These are phyloP conservation scores for Odontophorus gujanensis DNA, from an alignment of 2,113 vertebrate genomes.

Conservation along the genomic window DNA sequence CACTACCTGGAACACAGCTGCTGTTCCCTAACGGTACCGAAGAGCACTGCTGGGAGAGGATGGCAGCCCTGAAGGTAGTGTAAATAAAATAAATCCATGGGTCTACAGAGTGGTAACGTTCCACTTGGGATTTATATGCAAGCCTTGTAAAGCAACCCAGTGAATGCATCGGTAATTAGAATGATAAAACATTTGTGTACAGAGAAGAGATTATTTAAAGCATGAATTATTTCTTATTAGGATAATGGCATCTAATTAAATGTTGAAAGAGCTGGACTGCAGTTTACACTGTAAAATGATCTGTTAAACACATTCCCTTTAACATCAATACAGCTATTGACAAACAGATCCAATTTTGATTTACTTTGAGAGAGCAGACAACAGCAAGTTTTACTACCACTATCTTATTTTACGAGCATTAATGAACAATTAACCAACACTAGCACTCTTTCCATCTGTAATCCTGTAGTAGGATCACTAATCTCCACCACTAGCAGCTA, in stretches of 20 bases:
- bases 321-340: constrained; percentile 74
- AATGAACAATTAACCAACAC: constrained; percentile 89
- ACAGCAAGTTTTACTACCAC: constrained; percentile 80
- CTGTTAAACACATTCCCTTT: constrained; percentile 68
- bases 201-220: constrained; percentile 47
- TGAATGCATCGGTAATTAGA: constrained; percentile 15
- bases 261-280: constrained; percentile 62
- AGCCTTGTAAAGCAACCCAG: constrained; percentile 42
- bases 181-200: background rate
- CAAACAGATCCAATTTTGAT: constrained; percentile 75
- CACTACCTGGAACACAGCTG: background rate
- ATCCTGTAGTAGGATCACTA: constrained; percentile 86
- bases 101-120: background rate
- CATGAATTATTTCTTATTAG: constrained; percentile 53
- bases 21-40: background rate
- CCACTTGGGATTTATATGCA: constrained; percentile 42
- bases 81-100: constrained; percentile 41
- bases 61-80: background rate
- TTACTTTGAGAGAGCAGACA: constrained; percentile 76
- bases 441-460: constrained; percentile 85
- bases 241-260: constrained; percentile 69
- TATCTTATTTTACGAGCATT: constrained; percentile 86
- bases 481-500: constrained; percentile 89
- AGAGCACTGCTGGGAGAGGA: background rate
- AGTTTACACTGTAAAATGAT: constrained; percentile 73